Percentiles rank a stretch among this genome's conserved stretches.
These are phyloP conservation scores for Alethe castanea DNA, from an alignment of 2,113 vertebrate genomes.

Conservation along the genomic window DNA sequence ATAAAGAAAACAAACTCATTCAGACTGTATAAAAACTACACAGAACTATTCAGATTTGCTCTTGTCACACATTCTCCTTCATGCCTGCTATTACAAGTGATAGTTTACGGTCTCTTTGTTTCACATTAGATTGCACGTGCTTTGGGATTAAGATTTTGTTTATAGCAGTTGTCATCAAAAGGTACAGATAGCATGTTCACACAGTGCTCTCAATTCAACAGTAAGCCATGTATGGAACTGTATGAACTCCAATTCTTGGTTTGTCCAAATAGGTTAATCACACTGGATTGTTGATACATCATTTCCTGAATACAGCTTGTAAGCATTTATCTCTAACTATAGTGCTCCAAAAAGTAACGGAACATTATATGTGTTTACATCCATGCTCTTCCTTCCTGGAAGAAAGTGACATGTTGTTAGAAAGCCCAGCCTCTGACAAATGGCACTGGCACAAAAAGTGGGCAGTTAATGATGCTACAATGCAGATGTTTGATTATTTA, in stretches of 20 bases:
- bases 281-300: neutral
- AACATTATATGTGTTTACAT: neutral
- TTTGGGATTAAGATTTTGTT: neutral
- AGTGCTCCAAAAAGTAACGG: neutral
- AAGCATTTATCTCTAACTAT: neutral
- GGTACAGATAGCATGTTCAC: neutral
- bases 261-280: constrained; percentile 4
- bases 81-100: neutral
- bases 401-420: neutral
- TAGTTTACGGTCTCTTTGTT: neutral
- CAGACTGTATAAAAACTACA: neutral
- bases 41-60: neutral
- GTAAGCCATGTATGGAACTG: neutral
- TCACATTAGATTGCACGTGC: neutral
- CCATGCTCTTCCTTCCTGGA: neutral
- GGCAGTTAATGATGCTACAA: neutral
- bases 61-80: neutral
- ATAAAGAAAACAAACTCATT: neutral
- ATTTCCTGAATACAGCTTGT: neutral
- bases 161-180: neutral
- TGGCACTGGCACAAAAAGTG: neutral
- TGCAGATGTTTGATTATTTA: neutral
- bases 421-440: neutral
- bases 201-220: neutral
- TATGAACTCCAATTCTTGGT: neutral